phyloP scores from a whole-genome alignment of 2,888 invertebrate species.

The Orchesellides sinensis region DNA sequence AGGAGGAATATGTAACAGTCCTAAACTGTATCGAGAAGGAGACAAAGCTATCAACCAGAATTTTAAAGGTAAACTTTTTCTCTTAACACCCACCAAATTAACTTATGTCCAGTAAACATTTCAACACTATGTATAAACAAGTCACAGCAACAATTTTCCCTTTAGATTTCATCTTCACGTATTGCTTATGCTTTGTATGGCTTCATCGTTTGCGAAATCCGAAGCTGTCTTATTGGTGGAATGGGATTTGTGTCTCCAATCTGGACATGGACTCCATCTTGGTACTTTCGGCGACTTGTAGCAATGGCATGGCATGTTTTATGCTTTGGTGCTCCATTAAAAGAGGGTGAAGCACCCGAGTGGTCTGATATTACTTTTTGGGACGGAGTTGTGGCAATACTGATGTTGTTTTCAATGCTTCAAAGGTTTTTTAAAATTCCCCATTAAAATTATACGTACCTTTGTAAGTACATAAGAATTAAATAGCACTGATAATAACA shows the following conservation, averaged over 20 bases:
- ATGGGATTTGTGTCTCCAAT: not conserved
- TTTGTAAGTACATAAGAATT: too few relatives aligned
- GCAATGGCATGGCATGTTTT: not conserved
- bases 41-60: not conserved
- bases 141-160: not conserved
- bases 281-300: conserved; percentile 11
- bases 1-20: not conserved
- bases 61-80: not conserved
- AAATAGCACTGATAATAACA: not conserved
- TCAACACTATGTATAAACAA: too few relatives aligned
- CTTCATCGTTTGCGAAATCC: not conserved
- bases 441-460: not conserved
- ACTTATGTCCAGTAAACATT: not conserved
- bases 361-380: not conserved
- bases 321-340: not conserved
- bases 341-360: not conserved
- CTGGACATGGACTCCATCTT: conserved; percentile 1
- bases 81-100: not conserved
- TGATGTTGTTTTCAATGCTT: not conserved
- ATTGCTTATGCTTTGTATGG: not conserved
- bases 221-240: not conserved
- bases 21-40: conserved; percentile 2
- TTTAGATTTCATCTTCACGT: not conserved
- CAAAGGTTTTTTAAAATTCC: not conserved
- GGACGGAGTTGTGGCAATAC: not conserved